Evolutionary conservation across 2,888 invertebrate species (phyloP).

Genomic region (Tetanocera ferruginea): DNA sequence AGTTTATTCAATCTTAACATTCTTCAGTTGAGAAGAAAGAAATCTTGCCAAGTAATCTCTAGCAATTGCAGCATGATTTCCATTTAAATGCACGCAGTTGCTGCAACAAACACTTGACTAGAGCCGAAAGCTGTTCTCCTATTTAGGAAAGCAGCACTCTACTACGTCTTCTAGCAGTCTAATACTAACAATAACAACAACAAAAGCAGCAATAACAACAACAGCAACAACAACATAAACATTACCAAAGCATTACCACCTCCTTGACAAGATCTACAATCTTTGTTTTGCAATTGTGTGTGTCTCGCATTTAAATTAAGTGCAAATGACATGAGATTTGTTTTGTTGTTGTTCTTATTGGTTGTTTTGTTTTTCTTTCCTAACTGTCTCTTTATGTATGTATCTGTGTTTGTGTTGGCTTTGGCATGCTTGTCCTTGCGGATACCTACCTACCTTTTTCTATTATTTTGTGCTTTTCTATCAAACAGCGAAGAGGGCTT

Average conservation of each 20-base stretch:
- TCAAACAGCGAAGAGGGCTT: not conserved
- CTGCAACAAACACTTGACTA: not conserved
- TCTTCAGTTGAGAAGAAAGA: not conserved
- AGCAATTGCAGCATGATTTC: slow-evolving; percentile 20
- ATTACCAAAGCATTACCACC: not conserved
- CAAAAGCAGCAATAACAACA: slow-evolving; percentile 1
- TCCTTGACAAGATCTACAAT: slow-evolving; percentile 43
- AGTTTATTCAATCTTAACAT: not conserved
- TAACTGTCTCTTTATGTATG: not conserved
- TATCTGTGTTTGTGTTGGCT: slow-evolving; percentile 3
- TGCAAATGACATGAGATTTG: slow-evolving; percentile 68
- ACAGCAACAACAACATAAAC: slow-evolving; percentile 31
- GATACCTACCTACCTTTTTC: not conserved
- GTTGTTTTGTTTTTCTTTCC: not conserved
- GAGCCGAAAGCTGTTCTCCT: not conserved
- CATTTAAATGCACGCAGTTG: slow-evolving; percentile 9
- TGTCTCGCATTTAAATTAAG: slow-evolving; percentile 70
- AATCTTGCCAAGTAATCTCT: not conserved
- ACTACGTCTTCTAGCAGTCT: not conserved
- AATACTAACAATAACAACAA: not conserved
- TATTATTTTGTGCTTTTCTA: not conserved
- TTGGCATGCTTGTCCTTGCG: slow-evolving; percentile 17
- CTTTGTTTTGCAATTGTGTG: slow-evolving; percentile 64
- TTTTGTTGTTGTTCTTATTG: slow-evolving; percentile 15
- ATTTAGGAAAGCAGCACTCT: not conserved